Percentiles rank a stretch among this genome's conserved stretches.
phyloP scores from a whole-genome alignment of 2,113 vertebrate species.

The Murina feae region DNA sequence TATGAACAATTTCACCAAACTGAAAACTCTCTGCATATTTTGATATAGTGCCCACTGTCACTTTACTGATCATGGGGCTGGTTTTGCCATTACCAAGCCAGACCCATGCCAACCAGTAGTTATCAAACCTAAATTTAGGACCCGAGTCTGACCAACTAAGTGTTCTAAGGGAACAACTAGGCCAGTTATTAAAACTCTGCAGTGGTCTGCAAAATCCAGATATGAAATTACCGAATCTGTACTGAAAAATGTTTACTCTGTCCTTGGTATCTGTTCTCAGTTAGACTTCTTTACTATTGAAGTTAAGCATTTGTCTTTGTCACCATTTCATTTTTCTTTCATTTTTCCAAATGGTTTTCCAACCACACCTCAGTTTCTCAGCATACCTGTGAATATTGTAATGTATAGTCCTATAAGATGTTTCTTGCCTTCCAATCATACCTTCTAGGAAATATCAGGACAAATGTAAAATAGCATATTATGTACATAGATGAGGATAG shows the following conservation, averaged over 20 bases:
- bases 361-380: neutral
- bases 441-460: neutral
- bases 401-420: neutral
- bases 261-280: neutral
- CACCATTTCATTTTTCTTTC: neutral
- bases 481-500: neutral
- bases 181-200: conserved; percentile 16
- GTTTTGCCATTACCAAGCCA: neutral
- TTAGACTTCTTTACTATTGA: neutral
- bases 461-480: neutral
- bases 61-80: neutral
- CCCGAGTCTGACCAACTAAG: neutral
- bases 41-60: neutral
- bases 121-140: neutral
- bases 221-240: neutral
- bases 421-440: neutral
- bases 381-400: neutral
- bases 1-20: neutral
- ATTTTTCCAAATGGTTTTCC: neutral
- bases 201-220: neutral
- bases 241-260: neutral
- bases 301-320: neutral
- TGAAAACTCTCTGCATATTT: conserved; percentile 1
- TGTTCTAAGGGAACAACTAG: neutral
- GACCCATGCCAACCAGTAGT: neutral